These are phyloP conservation scores for Platysteira castanea DNA, from an alignment of 2,113 vertebrate species.

Conservation along the genomic window DNA sequence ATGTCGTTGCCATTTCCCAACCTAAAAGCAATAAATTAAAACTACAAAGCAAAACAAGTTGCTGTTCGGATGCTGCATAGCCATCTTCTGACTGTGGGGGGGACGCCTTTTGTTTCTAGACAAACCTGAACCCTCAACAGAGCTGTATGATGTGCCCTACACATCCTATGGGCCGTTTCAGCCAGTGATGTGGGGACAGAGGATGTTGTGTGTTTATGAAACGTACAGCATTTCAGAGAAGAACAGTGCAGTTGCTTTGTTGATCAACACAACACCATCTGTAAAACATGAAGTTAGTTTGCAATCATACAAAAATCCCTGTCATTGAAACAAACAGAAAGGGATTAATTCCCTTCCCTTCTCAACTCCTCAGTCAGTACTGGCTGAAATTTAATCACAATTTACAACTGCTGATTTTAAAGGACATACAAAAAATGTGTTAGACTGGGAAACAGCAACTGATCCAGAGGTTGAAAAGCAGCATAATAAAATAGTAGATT, in stretches of 20 bases:
- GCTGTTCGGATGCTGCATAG: constrained; percentile 33
- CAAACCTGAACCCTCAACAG: not conserved
- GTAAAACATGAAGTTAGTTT: not conserved
- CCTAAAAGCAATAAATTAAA: constrained; percentile 67
- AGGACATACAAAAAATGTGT: constrained; percentile 5
- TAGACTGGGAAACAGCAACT: constrained; percentile 64
- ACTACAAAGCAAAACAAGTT: constrained; percentile 21
- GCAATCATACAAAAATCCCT: not conserved
- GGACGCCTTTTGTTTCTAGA: not conserved
- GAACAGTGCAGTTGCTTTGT: not conserved
- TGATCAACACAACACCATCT: not conserved
- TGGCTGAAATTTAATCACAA: constrained; percentile 13
- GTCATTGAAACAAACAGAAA: not conserved
- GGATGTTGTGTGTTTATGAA: not conserved
- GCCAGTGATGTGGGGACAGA: not conserved
- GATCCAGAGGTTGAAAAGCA: constrained; percentile 67
- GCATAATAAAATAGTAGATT: constrained; percentile 56
- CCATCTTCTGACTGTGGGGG: not conserved
- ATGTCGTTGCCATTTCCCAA: constrained; percentile 46
- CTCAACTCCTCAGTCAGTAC: not conserved
- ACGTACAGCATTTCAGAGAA: constrained; percentile 11
- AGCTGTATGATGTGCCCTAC: accelerated
- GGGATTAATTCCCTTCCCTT: not conserved
- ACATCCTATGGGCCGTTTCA: accelerated
- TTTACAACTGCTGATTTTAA: constrained; percentile 27